Evolutionary conservation across 2,888 invertebrate genomes (phyloP).

Genomic region (Proisotoma minuta): DNA sequence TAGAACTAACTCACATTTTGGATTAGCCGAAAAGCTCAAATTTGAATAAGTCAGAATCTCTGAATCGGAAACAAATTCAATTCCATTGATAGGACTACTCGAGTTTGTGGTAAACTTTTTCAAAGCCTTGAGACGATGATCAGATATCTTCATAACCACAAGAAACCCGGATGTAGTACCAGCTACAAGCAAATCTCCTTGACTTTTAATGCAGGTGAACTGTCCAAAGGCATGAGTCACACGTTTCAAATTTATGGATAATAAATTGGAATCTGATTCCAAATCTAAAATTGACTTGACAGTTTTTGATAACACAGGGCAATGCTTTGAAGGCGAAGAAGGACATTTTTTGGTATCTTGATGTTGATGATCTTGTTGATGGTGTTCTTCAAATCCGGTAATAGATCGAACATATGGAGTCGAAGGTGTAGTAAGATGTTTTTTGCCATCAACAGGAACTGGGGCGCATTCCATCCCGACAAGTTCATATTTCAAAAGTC

Average conservation of each 20-base stretch:
- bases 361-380: background rate
- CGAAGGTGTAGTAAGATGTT: slow-evolving; percentile 34
- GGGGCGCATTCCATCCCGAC: slow-evolving; percentile 20
- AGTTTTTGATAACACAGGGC: background rate
- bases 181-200: slow-evolving; percentile 29
- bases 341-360: background rate
- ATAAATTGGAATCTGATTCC: slow-evolving; percentile 26
- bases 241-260: slow-evolving; percentile 41
- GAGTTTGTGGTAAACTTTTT: slow-evolving; percentile 40
- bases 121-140: slow-evolving; percentile 19
- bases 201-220: slow-evolving; percentile 34
- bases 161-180: slow-evolving; percentile 43
- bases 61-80: slow-evolving; percentile 30
- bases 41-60: slow-evolving; percentile 41
- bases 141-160: slow-evolving; percentile 30
- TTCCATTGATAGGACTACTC: slow-evolving; percentile 41
- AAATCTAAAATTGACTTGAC: slow-evolving; percentile 30
- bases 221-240: slow-evolving; percentile 38
- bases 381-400: background rate
- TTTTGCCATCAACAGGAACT: slow-evolving; percentile 14
- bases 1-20: slow-evolving; percentile 43
- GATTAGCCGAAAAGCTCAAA: slow-evolving; percentile 44
- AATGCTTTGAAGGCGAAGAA: background rate
- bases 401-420: slow-evolving; percentile 29
- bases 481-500: slow-evolving; percentile 40